phyloP scores from a whole-genome alignment of 2,888 invertebrate species.

The Cenopis cana region DNA sequence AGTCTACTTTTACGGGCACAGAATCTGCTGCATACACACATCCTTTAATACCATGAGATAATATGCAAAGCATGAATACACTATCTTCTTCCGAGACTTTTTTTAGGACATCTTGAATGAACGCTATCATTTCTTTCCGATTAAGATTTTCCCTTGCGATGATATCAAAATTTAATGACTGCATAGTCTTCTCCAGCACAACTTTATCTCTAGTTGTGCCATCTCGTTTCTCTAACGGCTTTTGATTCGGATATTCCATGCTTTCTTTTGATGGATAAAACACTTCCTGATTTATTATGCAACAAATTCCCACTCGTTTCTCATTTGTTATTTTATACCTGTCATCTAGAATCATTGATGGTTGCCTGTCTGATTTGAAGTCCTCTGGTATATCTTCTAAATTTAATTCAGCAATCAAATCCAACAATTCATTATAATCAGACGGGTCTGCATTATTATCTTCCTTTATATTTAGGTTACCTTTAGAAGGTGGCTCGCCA shows the following conservation, averaged over 20 bases:
- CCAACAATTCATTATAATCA: slow-evolving; percentile 58
- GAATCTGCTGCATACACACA: slow-evolving; percentile 76
- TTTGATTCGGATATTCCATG: slow-evolving; percentile 56
- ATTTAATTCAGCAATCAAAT: slow-evolving; percentile 57
- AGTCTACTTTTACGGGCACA: slow-evolving; percentile 71
- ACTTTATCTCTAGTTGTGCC: slow-evolving; percentile 69
- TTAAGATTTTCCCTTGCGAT: slow-evolving; percentile 63
- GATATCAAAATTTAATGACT: slow-evolving; percentile 68
- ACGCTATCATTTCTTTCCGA: slow-evolving; percentile 63
- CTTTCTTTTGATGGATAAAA: slow-evolving; percentile 72
- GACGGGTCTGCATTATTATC: slow-evolving; percentile 48
- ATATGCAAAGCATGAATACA: slow-evolving; percentile 75
- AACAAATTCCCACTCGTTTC: slow-evolving; percentile 71
- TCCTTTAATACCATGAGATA: slow-evolving; percentile 76
- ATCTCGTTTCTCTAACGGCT: slow-evolving; percentile 57
- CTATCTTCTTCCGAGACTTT: slow-evolving; percentile 66
- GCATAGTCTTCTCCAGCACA: slow-evolving; percentile 67
- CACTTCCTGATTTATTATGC: slow-evolving; percentile 76
- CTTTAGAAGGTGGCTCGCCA: slow-evolving; percentile 44
- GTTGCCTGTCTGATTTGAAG: slow-evolving; percentile 65
- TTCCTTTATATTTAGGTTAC: slow-evolving; percentile 46
- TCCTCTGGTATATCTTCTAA: slow-evolving; percentile 55
- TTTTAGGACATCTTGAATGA: slow-evolving; percentile 64
- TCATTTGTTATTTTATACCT: slow-evolving; percentile 68
- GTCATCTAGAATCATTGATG: slow-evolving; percentile 49